phyloP scores from a whole-genome alignment of 2,113 vertebrate species.

The Zapornia atra region DNA sequence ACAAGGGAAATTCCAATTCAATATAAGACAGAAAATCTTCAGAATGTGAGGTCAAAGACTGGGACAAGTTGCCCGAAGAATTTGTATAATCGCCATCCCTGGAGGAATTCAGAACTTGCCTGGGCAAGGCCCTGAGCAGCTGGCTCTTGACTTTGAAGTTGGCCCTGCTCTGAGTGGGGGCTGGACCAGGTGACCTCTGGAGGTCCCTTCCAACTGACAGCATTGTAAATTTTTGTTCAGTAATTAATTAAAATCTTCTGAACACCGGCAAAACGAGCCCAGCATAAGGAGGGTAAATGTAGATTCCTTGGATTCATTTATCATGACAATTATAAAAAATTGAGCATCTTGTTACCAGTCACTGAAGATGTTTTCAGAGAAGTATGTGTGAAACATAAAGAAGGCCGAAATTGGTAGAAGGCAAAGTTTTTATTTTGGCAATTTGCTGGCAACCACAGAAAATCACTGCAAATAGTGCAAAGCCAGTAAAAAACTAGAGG shows the following conservation, averaged over 20 bases:
- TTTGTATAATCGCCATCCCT: not conserved
- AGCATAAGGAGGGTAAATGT: not conserved
- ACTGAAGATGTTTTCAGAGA: not conserved
- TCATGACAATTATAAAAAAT: not conserved
- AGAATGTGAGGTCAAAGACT: constrained; percentile 32
- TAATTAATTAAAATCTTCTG: constrained; percentile 6
- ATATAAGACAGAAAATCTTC: not conserved
- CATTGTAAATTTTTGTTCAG: not conserved
- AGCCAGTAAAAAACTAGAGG: not conserved
- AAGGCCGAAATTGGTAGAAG: not conserved
- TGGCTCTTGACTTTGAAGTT: not conserved
- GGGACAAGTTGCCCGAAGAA: not conserved
- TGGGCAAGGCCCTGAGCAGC: not conserved
- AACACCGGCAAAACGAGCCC: not conserved
- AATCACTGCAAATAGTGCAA: not conserved
- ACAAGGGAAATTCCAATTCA: constrained; percentile 37
- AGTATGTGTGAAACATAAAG: not conserved
- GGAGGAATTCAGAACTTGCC: constrained; percentile 26
- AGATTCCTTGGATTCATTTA: not conserved
- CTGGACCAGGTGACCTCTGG: not conserved
- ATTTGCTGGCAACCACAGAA: not conserved
- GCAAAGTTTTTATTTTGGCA: not conserved
- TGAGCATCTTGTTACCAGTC: not conserved
- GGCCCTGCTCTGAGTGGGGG: not conserved
- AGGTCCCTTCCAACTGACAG: not conserved